phyloP scores from a whole-genome alignment of 2,113 vertebrate species.

The Eulemur rufifrons region DNA sequence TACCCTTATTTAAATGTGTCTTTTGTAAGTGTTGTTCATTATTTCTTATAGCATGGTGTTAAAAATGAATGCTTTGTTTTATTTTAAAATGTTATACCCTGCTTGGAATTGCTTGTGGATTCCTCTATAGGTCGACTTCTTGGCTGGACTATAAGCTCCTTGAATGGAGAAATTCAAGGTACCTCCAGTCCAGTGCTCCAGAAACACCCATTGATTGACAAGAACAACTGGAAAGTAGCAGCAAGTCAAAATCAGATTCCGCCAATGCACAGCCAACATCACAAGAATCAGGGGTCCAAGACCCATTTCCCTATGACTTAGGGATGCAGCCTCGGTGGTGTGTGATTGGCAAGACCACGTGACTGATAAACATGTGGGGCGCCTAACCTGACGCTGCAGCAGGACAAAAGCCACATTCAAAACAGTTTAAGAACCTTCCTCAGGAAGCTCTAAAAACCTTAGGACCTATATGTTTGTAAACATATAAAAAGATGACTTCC shows the following conservation, averaged over 20 bases:
- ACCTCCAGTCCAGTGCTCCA: neutral
- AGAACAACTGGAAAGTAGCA: neutral
- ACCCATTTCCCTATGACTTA: neutral
- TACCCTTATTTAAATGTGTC: neutral
- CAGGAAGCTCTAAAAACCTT: neutral
- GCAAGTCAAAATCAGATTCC: neutral
- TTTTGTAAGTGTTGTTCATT: neutral
- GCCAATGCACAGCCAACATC: neutral
- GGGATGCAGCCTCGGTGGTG: rapidly evolving
- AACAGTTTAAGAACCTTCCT: neutral
- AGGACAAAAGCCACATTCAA: neutral
- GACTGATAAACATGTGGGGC: no score
- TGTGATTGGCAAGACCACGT: neutral
- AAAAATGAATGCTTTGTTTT: neutral
- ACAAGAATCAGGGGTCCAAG: neutral
- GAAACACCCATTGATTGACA: neutral
- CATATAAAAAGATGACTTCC: neutral
- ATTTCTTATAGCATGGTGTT: neutral
- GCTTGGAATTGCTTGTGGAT: neutral
- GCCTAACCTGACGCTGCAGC: no score
- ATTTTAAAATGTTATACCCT: neutral
- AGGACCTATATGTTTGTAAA: neutral
- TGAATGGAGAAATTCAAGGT: neutral
- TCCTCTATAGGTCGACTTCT: neutral
- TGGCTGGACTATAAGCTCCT: neutral